Evolutionary conservation across 2,113 vertebrate species (phyloP), one percentile per base, ranked within the genome.

Genomic region (Guaruba guarouba): DNA sequence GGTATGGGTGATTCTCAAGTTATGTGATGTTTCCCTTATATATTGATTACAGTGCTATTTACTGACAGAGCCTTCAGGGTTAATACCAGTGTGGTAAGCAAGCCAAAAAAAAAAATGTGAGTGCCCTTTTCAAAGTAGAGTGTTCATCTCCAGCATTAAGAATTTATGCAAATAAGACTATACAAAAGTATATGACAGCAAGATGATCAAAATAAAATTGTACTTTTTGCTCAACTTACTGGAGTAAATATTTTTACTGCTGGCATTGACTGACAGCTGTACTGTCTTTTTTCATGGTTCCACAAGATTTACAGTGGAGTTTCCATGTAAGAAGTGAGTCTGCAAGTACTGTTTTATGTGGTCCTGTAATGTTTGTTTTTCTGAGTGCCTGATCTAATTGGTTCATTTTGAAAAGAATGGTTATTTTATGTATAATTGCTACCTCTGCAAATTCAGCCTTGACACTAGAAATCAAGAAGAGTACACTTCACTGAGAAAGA

Each of bases 401-500:
- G 64, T 75, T 92, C 29, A 17, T 78, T 91, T 91, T 75, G 55
- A 83, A 95, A 83, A 68, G 52, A 84, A 63, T 71, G 22, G 39
- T 84, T 92, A 37, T 37, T 93, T 95, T 86, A 51, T 75, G 88
- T 35, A 17, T 82, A 82, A 95, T 67, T 90, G 68, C 82, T 78
- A 44, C 22, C 33, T 88, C 82, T 88, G 61, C 73, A 96, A 86
- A 88, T 89, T 92, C 70, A 96, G 69, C 37, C 66, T 82, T 52
- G 39, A 64, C 64, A 90, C 41, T 35, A 43, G 46, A 46, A 61
- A 63, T 51, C 43, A 44, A 66, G 49, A 52, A 18, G 54, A 88
- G n/a, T 62, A 95, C 66, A 29, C 68, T 78, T 78, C 27, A 61
- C 25, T 52, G 48, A 51, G 57, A 88, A 92, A 51, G 88, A 85